Conservation (phyloP, 2,888 invertebrate genomes). For the Plebejus argus region DNA sequence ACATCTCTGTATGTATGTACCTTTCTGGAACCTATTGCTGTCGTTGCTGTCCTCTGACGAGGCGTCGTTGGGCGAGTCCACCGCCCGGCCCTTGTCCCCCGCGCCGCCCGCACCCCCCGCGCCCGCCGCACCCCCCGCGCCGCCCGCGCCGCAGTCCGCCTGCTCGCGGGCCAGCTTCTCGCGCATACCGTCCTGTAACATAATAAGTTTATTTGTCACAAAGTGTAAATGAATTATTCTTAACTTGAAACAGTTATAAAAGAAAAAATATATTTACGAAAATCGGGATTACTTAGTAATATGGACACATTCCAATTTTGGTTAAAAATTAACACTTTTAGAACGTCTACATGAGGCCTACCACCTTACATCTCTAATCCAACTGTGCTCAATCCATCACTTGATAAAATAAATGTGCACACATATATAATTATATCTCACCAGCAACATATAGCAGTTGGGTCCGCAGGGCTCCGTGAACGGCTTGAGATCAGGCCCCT, state of each 20-base stretch:
- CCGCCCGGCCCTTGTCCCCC: constrained; percentile 58
- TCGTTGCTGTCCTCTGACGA: constrained; percentile 97
- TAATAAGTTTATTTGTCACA: no score
- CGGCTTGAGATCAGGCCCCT: constrained; percentile 93
- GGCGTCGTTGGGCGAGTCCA: constrained; percentile 95
- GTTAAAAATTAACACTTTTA: no score
- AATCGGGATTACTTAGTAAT: no score
- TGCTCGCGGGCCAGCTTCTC: constrained; percentile 88
- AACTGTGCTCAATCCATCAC: no score
- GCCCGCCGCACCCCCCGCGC: constrained; percentile 59
- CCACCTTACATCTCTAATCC: no score
- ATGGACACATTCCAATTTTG: no score
- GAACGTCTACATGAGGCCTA: no score
- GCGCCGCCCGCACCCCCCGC: constrained; percentile 39
- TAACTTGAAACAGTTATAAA: no score
- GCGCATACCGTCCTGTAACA: constrained; percentile 87
- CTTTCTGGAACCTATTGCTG: constrained; percentile 88
- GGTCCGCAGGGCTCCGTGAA: constrained; percentile 92
- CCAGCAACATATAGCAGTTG: constrained; percentile 93
- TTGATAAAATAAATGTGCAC: no score
- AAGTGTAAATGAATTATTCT: no score
- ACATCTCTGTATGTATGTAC: constrained; percentile 57
- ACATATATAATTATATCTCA: constrained; percentile 59
- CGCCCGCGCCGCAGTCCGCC: constrained; percentile 76
- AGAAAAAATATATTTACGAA: no score